A percentile compares a stretch with the other conserved stretches of the same genome.
Evolutionary conservation across 2,797 vertebrate species (phyloP).

Genomic region (Natrix natrix): DNA sequence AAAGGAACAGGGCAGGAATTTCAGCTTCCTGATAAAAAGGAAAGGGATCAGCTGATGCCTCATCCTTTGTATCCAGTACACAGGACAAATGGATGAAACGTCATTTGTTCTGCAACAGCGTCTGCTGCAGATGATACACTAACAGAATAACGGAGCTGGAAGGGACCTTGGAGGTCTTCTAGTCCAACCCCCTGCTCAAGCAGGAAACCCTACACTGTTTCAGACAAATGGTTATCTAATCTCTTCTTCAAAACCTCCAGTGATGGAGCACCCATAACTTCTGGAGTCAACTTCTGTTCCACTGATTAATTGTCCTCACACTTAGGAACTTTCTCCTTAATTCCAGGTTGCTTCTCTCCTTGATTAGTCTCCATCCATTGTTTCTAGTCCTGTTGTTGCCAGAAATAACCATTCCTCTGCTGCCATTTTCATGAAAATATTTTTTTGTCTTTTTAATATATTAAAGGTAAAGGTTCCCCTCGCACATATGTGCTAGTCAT

Average conservation of each 20-base stretch:
- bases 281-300: fast-evolving
- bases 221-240: neutral
- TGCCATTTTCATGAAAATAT: neutral
- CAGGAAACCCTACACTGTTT: neutral
- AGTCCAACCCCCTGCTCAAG: neutral
- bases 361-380: neutral
- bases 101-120: constrained; percentile 53
- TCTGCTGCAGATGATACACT: constrained; percentile 45
- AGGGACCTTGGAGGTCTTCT: neutral
- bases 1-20: constrained; percentile 45
- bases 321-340: neutral
- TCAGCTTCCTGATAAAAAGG: constrained; percentile 10
- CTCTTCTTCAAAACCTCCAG: neutral
- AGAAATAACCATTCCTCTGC: constrained; percentile 35
- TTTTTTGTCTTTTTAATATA: constrained; percentile 1
- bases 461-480: too few relatives aligned
- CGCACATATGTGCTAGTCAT: too few relatives aligned
- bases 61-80: constrained; percentile 31
- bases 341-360: neutral
- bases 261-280: neutral
- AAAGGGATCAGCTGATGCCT: neutral
- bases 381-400: constrained; percentile 13
- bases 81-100: constrained; percentile 25
- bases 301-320: neutral
- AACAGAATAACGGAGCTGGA: neutral